Evolutionary conservation across 1,140 invertebrate species (phyloP).

Genomic region (Pantala flavescens): DNA sequence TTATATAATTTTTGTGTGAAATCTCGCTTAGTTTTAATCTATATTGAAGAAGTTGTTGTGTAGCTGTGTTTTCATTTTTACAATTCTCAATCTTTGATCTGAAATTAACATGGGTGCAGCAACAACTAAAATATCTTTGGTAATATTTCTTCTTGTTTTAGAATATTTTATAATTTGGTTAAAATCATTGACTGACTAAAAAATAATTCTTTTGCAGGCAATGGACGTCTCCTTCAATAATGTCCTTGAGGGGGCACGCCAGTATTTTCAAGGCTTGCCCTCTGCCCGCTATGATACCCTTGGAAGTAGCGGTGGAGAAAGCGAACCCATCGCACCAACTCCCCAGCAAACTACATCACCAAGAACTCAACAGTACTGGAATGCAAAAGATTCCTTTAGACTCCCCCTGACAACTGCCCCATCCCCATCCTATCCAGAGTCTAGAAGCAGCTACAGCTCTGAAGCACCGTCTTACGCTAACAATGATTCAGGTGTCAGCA

Average conservation of each 20-base stretch:
- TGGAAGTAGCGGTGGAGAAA: conserved; percentile 32
- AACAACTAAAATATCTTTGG: too few relatives aligned
- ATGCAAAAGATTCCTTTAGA: conserved; percentile 13
- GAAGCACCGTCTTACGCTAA: conserved; percentile 29
- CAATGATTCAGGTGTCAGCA: conserved; percentile 31
- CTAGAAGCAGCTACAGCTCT: not conserved
- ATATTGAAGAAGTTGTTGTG: too few relatives aligned
- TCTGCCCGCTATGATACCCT: conserved; percentile 33
- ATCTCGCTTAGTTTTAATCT: too few relatives aligned
- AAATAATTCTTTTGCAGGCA: not conserved
- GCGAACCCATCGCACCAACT: conserved; percentile 37
- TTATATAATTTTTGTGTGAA: too few relatives aligned
- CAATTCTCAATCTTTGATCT: too few relatives aligned
- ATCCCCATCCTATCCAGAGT: not conserved
- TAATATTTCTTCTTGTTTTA: too few relatives aligned
- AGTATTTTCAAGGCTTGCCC: conserved; percentile 66
- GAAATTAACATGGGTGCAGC: too few relatives aligned
- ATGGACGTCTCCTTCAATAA: conserved; percentile 44
- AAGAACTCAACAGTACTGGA: conserved; percentile 20
- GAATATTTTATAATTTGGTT: too few relatives aligned
- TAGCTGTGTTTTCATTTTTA: too few relatives aligned
- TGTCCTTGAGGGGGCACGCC: conserved; percentile 65
- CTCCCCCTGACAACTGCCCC: not conserved
- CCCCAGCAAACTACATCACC: conserved; percentile 28
- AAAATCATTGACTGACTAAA: too few relatives aligned